A percentile compares a stretch with the other conserved stretches of the same genome.
Evolutionary conservation across 2,113 vertebrate genomes (phyloP).

Genomic region (Meriones unguiculatus): DNA sequence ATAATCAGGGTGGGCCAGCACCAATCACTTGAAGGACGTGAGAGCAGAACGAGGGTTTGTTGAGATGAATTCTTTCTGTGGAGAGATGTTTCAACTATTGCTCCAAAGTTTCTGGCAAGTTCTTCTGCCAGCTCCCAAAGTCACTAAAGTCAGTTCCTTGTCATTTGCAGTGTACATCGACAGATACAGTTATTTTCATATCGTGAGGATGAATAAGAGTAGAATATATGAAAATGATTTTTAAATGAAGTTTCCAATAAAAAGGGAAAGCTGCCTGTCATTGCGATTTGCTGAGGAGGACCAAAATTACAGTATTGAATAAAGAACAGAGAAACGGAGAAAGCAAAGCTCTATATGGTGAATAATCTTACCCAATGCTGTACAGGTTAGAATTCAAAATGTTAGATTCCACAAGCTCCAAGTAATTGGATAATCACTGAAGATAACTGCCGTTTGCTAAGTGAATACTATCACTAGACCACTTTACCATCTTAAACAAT

Average conservation of each 20-base stretch:
- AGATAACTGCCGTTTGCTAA: background rate
- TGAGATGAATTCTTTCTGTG: background rate
- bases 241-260: background rate
- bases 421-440: background rate
- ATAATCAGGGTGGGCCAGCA: background rate
- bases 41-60: background rate
- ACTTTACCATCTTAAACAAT: background rate
- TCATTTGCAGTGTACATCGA: background rate
- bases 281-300: background rate
- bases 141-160: background rate
- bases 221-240: background rate
- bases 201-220: background rate
- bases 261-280: background rate
- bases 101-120: background rate
- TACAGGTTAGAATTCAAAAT: conserved; percentile 17
- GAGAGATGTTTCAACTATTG: background rate
- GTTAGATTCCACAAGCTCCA: background rate
- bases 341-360: background rate
- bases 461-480: background rate
- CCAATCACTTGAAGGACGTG: background rate
- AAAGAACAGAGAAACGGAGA: background rate
- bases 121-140: background rate
- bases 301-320: background rate
- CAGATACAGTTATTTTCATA: background rate
- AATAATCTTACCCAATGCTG: conserved; percentile 7